These are phyloP conservation scores for Echiichthys vipera DNA, from an alignment of 2,797 vertebrate genomes.

Conservation along the genomic window DNA sequence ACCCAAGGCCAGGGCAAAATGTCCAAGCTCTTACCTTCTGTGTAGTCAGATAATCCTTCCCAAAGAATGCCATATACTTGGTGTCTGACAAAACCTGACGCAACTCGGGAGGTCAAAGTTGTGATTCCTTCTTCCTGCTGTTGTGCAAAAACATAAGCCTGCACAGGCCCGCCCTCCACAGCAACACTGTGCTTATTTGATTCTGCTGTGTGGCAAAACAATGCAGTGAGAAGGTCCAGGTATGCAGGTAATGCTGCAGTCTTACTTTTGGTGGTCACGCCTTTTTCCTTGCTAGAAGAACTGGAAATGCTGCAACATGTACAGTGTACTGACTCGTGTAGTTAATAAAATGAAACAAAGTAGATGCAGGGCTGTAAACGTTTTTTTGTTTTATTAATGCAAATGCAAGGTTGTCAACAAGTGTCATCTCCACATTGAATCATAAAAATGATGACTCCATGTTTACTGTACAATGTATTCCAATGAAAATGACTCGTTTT, in stretches of 20 bases:
- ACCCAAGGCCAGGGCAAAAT: not conserved
- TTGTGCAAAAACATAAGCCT: constrained; percentile 11
- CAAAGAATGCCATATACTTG: not conserved
- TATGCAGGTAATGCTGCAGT: constrained; percentile 27
- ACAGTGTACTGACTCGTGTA: not conserved
- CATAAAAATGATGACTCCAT: too few species aligned
- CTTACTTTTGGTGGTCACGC: constrained; percentile 44
- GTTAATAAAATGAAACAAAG: constrained; percentile 8
- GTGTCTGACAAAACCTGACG: not conserved
- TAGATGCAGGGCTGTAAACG: not conserved
- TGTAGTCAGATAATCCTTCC: not conserved
- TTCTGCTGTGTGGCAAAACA: constrained; percentile 1
- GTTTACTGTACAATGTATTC: not conserved
- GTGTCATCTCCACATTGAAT: too few species aligned
- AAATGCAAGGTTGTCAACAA: constrained; percentile 3
- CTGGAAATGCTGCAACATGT: constrained; percentile 45
- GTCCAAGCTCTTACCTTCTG: constrained; percentile 41
- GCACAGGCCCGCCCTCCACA: constrained; percentile 45
- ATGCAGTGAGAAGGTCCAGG: constrained; percentile 16
- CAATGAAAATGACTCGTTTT: not conserved
- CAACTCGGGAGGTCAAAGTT: constrained; percentile 19
- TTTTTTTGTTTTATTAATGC: constrained; percentile 42
- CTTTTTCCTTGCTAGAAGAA: constrained; percentile 45
- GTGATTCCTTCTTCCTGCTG: constrained; percentile 43
- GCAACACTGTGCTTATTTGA: constrained; percentile 23